Evolutionary conservation across 1,140 invertebrate genomes (phyloP).

Genomic region (Euwallacea similis): DNA sequence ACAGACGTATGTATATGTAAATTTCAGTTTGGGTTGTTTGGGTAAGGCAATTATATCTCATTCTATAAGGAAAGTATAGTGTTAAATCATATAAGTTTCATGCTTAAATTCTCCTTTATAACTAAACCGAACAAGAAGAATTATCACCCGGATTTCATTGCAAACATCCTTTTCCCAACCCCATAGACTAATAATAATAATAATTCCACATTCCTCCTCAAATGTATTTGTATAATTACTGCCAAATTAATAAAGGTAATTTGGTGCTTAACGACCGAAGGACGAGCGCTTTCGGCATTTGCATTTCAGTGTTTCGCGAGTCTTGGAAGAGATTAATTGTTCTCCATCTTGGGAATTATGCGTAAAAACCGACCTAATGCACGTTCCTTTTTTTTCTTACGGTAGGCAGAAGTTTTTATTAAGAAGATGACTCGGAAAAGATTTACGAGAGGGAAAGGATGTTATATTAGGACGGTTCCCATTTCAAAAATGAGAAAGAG

Average conservation of each 20-base stretch:
- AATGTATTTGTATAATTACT: constrained; percentile 22
- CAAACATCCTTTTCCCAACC: too few relatives aligned
- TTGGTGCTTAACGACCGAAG: constrained; percentile 25
- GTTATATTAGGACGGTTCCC: background rate
- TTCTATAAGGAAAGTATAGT: background rate
- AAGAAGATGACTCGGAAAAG: constrained; percentile 23
- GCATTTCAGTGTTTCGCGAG: constrained; percentile 28
- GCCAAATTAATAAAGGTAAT: constrained; percentile 37
- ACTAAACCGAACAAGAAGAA: too few relatives aligned
- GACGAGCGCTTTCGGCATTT: constrained; percentile 20
- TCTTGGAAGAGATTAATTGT: constrained; percentile 22
- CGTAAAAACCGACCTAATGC: constrained; percentile 14
- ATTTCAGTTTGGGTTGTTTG: background rate
- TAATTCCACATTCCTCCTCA: constrained; percentile 4
- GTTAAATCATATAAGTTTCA: too few relatives aligned
- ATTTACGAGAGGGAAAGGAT: background rate
- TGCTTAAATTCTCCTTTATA: too few relatives aligned
- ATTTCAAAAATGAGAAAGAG: background rate
- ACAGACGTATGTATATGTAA: background rate
- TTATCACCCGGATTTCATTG: too few relatives aligned
- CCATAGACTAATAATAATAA: too few relatives aligned
- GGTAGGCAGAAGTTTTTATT: constrained; percentile 17
- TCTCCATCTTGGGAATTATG: constrained; percentile 23
- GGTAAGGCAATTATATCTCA: background rate
- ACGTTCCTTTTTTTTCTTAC: constrained; percentile 14